These are phyloP conservation scores for Meriones unguiculatus DNA, from an alignment of 2,113 vertebrate species.

Conservation along the genomic window DNA sequence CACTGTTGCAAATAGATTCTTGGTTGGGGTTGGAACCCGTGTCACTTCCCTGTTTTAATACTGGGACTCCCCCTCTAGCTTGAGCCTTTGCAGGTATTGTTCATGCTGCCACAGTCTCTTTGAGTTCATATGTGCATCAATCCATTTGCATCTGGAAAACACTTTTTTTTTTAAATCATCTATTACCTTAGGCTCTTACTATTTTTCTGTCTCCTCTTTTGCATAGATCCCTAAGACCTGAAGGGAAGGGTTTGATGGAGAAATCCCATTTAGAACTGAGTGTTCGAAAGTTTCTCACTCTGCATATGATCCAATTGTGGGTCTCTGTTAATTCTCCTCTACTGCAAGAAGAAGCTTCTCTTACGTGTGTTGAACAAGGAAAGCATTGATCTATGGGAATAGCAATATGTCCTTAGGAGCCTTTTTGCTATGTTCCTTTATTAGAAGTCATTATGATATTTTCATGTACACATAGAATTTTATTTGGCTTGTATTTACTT, in stretches of 20 bases:
- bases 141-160: neutral
- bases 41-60: neutral
- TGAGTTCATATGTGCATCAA: neutral
- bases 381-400: neutral
- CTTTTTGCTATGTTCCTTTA: neutral
- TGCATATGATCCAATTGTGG: neutral
- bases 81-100: neutral
- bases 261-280: neutral
- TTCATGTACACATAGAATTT: neutral
- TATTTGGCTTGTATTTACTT: neutral
- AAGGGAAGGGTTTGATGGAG: neutral
- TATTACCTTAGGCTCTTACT: neutral
- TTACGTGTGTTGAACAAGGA: neutral
- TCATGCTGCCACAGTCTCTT: no score
- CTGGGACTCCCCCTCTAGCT: neutral
- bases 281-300: neutral
- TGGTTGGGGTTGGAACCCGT: neutral
- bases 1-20: neutral
- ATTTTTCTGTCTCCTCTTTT: neutral
- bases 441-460: neutral
- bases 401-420: neutral
- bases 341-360: neutral
- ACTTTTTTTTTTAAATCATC: neutral
- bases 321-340: neutral
- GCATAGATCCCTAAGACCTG: neutral